These are phyloP conservation scores for Ctenosaura bakeri DNA, from an alignment of 2,797 vertebrate genomes.

Conservation along the genomic window DNA sequence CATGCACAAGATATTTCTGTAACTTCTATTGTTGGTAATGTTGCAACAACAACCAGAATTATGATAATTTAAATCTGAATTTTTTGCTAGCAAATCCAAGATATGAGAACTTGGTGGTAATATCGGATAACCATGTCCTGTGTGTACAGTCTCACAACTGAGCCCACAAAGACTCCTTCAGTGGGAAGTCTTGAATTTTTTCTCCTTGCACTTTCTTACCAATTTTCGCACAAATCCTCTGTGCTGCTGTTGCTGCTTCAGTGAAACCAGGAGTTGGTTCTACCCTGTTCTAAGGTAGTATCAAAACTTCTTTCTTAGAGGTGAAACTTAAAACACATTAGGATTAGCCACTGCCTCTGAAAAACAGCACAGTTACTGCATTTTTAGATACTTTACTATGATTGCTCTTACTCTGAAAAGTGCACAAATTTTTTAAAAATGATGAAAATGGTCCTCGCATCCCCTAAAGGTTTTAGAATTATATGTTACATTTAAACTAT, in stretches of 20 bases:
- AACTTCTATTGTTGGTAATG: not conserved
- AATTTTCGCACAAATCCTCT: not conserved
- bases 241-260: not conserved
- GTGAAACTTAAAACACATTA: too few relatives aligned
- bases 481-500: too few relatives aligned
- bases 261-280: too few relatives aligned
- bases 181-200: not conserved
- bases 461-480: too few relatives aligned
- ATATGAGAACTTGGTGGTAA: not conserved
- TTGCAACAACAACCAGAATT: not conserved
- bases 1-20: not conserved
- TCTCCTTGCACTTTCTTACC: not conserved
- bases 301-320: not conserved
- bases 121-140: not conserved
- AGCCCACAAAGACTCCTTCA: not conserved
- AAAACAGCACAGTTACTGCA: too few relatives aligned
- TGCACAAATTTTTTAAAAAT: too few relatives aligned
- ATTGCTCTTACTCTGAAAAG: too few relatives aligned
- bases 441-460: too few relatives aligned
- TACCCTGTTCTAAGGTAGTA: not conserved
- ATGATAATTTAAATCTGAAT: not conserved
- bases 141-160: not conserved
- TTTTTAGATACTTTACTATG: too few relatives aligned
- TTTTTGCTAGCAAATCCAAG: too few relatives aligned
- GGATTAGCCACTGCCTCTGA: too few relatives aligned